Conservation (phyloP, 2,113 vertebrate genomes). For the Petrocephalus microphthalmus region DNA sequence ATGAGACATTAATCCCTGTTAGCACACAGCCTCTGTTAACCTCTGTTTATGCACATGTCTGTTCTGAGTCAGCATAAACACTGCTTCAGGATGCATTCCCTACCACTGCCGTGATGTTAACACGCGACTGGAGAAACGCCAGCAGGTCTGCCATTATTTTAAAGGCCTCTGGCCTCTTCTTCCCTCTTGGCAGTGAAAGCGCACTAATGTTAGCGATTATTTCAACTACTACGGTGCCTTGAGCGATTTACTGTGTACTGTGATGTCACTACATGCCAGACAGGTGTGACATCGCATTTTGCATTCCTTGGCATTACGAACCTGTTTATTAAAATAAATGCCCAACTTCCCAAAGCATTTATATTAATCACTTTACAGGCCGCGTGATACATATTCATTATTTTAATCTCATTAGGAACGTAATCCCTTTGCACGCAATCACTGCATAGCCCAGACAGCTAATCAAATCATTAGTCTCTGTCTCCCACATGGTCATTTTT, state of each 20-base stretch:
- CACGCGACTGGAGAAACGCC: background rate
- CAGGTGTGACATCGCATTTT: slow-evolving; percentile 40
- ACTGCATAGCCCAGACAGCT: slow-evolving; percentile 35
- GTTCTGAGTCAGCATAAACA: background rate
- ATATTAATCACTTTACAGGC: slow-evolving; percentile 32
- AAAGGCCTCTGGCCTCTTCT: background rate
- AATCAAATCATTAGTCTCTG: slow-evolving; percentile 37
- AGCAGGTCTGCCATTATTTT: background rate
- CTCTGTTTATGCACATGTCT: background rate
- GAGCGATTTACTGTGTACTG: background rate
- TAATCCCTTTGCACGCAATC: slow-evolving; percentile 33
- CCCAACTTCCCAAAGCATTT: slow-evolving; percentile 30
- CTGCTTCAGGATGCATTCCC: background rate
- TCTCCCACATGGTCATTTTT: slow-evolving; percentile 23
- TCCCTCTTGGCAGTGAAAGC: background rate
- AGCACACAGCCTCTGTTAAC: background rate
- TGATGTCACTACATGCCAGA: slow-evolving; percentile 25
- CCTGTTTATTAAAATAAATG: slow-evolving; percentile 36
- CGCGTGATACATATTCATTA: slow-evolving; percentile 44
- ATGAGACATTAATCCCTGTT: background rate
- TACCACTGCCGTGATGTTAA: background rate
- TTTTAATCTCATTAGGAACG: slow-evolving; percentile 34
- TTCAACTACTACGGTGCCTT: background rate
- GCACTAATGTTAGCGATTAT: background rate
- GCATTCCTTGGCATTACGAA: slow-evolving; percentile 2